Base-by-base conservation (phyloP, 2,113 vertebrate genomes). In the Polypterus bichir region DNA sequence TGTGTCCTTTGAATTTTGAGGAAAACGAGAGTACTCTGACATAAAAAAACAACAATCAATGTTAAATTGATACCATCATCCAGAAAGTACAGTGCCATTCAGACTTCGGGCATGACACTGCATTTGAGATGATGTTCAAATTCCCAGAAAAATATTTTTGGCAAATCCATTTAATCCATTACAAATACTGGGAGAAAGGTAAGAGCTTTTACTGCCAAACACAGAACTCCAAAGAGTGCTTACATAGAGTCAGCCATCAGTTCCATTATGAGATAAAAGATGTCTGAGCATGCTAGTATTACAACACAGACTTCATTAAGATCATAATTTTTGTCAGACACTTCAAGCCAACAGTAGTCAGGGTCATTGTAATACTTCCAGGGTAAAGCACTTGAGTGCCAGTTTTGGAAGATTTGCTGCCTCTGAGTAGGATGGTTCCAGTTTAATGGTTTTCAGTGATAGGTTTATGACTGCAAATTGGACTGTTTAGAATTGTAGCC, bases 391-490 rank as follows among this genome's bases (percentile, higher is more conserved):
- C 57, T 62, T 63, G 56, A 62, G 60, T 71, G 72, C 68, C 73
- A 66, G 67, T 73, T 77, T 65, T 52, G 61, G 27, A 54, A 58
- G 65, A 62, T 66, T 59, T 62, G 60, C 65, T 58, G 65, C n/a
- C 65, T 51, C 46, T 48, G 9, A 70, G 76, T 60, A 69, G 79
- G 75, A 69, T 70, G 62, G 65, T 60, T 52, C 64, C 69, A 80
- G 75, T 74, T 81, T 78, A 76, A 74, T 78, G 74, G 76, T 74
- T 70, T 73, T 73, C 79, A 79, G 84, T 83, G 79, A 85, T 76
- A 78, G 81, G 71, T 82, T 85, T 82, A 83, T 81, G 76, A 82
- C 69, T 77, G 64, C 62, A 77, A 61, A 67, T 63, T 59, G 60
- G 71, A 73, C 74, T 73, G 68, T 65, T 74, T 70, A 63, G 64